Evolutionary conservation across 2,113 vertebrate genomes (phyloP), one percentile per base, ranked within the genome.

Genomic region (Calonectris borealis): DNA sequence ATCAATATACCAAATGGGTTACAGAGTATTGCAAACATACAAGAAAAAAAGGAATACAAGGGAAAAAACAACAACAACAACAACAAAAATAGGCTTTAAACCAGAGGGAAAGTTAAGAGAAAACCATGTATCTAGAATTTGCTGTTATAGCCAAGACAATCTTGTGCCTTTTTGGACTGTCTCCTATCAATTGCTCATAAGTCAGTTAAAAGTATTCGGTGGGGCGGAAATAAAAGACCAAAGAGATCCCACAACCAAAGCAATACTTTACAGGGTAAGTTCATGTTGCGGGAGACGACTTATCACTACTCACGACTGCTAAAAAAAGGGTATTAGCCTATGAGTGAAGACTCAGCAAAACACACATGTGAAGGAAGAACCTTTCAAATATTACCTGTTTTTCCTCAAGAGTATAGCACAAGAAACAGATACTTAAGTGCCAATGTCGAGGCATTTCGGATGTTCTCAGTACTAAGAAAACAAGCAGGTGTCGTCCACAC

Each of bases 251-350:
- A n/a, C 7, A 46, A 26, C 25, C 65, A 51, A 27, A 81, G 22
- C 20, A 25, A 17, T 52, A 20, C 31, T 31, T 46, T 36, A 21
- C 12, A 80, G 27, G 18, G 14, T 20, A 36, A 38, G 22, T 19
- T 57, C 7, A 44, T 0, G 0, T 16, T 22, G 24, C 16, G 9
- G 0, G 7, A 24, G 34, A 22, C 31, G 32, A 48, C 31, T 2
- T 15, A 4, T 44, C 26, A 13, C 40, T 29, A 13, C 9, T 13
- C 4, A 2, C 2, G 2, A 19, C 29, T 13, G 34, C 40, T n/a
- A n/a, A 52, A 58, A 64, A 18, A 27, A 3, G 4, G 3, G 3
- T 4, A 26, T 29, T 42, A 61, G 21, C 29, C 58, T 55, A 7
- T 6, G 18, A 65, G 25, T 7, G 1, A 13, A 83, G 22, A 22